Evolutionary conservation across 1,140 invertebrate genomes (phyloP).

Genomic region (Aphidius gifuensis): DNA sequence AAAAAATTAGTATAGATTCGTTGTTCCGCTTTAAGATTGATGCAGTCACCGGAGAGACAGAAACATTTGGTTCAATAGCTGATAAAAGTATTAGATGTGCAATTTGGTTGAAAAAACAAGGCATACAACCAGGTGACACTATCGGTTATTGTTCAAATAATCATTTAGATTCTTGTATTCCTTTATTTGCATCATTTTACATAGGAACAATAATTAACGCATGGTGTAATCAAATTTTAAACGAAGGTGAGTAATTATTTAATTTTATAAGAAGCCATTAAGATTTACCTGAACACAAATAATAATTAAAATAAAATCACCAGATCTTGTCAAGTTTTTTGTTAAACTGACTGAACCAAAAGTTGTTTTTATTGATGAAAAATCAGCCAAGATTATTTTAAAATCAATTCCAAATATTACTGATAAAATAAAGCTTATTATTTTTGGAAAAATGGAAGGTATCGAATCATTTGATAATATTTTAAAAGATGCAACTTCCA

Average conservation of each 20-base stretch:
- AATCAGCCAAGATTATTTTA: slow-evolving; percentile 24
- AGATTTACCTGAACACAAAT: too few species aligned
- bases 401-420: slow-evolving; percentile 19
- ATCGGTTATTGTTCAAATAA: slow-evolving; percentile 50
- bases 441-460: too few species aligned
- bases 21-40: slow-evolving; percentile 40
- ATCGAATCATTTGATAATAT: slow-evolving; percentile 10
- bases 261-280: too few species aligned
- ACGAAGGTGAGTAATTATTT: neutral
- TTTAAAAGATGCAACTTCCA: slow-evolving; percentile 34
- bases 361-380: slow-evolving; percentile 36
- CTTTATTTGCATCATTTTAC: slow-evolving; percentile 48
- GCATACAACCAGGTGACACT: slow-evolving; percentile 47
- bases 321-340: slow-evolving; percentile 29
- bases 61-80: slow-evolving; percentile 48
- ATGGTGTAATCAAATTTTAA: slow-evolving; percentile 22
- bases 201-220: slow-evolving; percentile 42
- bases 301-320: too few species aligned
- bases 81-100: slow-evolving; percentile 49
- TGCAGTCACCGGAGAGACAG: slow-evolving; percentile 47
- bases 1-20: too few species aligned
- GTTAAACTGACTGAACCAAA: slow-evolving; percentile 37
- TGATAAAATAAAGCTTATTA: slow-evolving; percentile 3
- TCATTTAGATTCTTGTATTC: slow-evolving; percentile 49
- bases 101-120: slow-evolving; percentile 43